Conservation (phyloP, 2,797 vertebrate genomes). For the Glyptemys insculpta region DNA sequence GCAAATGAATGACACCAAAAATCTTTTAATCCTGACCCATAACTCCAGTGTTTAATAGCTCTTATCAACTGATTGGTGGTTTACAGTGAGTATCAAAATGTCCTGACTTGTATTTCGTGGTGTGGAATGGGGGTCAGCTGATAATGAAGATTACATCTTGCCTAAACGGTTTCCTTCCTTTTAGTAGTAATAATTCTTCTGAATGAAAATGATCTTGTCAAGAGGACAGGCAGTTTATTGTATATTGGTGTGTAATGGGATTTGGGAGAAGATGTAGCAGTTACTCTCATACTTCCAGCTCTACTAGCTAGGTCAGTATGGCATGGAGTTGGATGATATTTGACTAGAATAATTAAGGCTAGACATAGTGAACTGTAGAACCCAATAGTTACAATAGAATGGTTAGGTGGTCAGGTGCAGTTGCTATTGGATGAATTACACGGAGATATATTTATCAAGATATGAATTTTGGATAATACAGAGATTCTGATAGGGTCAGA, state of each 20-base stretch:
- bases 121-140: background rate
- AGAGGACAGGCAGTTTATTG: background rate
- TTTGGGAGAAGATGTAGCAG: background rate
- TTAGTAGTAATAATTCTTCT: constrained; percentile 1
- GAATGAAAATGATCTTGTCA: constrained; percentile 17
- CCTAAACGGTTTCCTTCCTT: background rate
- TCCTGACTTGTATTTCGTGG: background rate
- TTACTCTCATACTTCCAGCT: background rate
- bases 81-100: constrained; percentile 45
- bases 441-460: background rate
- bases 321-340: background rate
- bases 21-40: constrained; percentile 39
- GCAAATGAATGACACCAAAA: constrained; percentile 47
- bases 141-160: constrained; percentile 36
- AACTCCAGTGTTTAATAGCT: constrained; percentile 17
- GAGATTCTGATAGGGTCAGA: background rate
- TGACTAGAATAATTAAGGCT: background rate
- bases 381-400: background rate
- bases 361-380: background rate
- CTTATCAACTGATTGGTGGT: constrained; percentile 6
- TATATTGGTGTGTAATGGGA: background rate
- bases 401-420: background rate
- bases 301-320: background rate
- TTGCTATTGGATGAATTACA: background rate
- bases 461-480: background rate